phyloP scores from a whole-genome alignment of 2,113 vertebrate species.

The Anoura caudifer region DNA sequence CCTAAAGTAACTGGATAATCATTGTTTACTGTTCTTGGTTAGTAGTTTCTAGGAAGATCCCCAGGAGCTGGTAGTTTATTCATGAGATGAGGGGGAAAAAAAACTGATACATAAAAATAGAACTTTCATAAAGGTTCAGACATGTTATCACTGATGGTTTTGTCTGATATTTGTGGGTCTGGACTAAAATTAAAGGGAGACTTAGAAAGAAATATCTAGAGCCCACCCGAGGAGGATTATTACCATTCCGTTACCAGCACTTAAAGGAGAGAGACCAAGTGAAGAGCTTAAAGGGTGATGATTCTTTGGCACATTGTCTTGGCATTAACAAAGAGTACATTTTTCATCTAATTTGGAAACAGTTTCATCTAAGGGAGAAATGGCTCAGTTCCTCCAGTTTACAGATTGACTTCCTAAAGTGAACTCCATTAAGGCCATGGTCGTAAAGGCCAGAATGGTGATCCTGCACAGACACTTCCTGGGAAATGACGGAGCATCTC shows the following conservation, averaged over 20 bases:
- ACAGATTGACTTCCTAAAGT: not conserved
- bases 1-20: not conserved
- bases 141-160: not conserved
- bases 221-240: not conserved
- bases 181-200: not conserved
- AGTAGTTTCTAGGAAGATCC: not conserved
- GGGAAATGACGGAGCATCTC: not conserved
- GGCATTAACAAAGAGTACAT: not conserved
- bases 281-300: not conserved
- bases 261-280: not conserved
- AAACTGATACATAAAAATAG: not conserved
- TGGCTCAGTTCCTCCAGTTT: not conserved
- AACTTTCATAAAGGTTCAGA: not conserved
- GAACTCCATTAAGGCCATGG: not conserved
- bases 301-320: not conserved
- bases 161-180: not conserved
- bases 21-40: not conserved
- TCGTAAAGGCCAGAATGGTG: not conserved
- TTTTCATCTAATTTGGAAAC: not conserved
- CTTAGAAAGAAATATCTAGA: not conserved
- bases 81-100: not conserved
- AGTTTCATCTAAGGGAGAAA: not conserved
- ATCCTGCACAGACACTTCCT: not conserved
- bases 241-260: not conserved
- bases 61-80: not conserved